Conservation (phyloP, 2,888 invertebrate species). For the Chouioia cunea region DNA sequence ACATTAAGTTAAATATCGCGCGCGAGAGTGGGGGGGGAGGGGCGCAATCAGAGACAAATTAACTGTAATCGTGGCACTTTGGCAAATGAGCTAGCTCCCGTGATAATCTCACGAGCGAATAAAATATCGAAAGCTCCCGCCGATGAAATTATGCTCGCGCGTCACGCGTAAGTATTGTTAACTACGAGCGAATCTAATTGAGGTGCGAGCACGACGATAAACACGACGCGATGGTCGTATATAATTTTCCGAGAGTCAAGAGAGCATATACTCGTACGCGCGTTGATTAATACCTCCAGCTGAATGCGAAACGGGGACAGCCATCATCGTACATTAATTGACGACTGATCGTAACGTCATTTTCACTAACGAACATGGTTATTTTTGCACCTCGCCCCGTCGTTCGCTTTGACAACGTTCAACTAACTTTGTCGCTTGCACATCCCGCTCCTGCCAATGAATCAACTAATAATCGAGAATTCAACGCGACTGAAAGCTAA, state of each 20-base stretch:
- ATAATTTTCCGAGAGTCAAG: slow-evolving; percentile 38
- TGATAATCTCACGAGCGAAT: too few relatives aligned
- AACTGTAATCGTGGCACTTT: too few relatives aligned
- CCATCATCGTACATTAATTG: slow-evolving; percentile 50
- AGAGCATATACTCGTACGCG: slow-evolving; percentile 17
- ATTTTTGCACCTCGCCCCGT: too few relatives aligned
- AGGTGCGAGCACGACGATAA: slow-evolving; percentile 31
- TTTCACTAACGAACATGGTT: slow-evolving; percentile 23
- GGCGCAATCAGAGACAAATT: neutral
- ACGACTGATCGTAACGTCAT: slow-evolving; percentile 47
- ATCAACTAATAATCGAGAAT: too few relatives aligned
- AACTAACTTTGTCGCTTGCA: too few relatives aligned
- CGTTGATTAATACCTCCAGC: slow-evolving; percentile 52
- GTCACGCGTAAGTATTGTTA: slow-evolving; percentile 36
- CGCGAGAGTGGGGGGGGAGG: neutral
- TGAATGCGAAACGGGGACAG: slow-evolving; percentile 49
- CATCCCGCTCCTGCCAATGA: too few relatives aligned
- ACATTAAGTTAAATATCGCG: too few relatives aligned
- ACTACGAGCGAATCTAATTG: slow-evolving; percentile 36
- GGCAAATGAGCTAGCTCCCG: too few relatives aligned
- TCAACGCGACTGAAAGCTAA: too few relatives aligned
- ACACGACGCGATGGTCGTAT: slow-evolving; percentile 19
- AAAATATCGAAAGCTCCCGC: neutral
- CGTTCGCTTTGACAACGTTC: too few relatives aligned
- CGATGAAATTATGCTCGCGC: slow-evolving; percentile 16